Evolutionary conservation across 1,140 invertebrate genomes (phyloP).

Genomic region (Drosophila varians): DNA sequence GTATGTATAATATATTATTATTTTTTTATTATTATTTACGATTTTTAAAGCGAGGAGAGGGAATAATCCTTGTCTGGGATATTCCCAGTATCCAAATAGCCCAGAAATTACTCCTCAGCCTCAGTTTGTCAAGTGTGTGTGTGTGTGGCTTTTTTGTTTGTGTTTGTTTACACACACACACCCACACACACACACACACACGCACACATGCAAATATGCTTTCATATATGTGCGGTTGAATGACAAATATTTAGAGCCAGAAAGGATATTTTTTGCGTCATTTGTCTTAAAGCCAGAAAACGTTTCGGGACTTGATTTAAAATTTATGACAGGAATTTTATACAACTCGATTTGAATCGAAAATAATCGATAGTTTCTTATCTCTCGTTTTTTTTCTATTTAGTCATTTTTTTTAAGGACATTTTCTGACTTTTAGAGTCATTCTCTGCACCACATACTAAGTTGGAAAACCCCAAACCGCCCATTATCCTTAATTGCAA

Average conservation of each 20-base stretch:
- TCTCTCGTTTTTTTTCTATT: too few relatives aligned
- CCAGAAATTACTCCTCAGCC: constrained; percentile 2
- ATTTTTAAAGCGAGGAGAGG: too few relatives aligned
- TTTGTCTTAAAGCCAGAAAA: constrained; percentile 50
- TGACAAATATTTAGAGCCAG: constrained; percentile 14
- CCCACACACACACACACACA: neutral
- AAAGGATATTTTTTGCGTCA: constrained; percentile 32
- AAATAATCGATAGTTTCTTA: too few relatives aligned
- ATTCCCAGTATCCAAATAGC: neutral
- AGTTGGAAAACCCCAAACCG: neutral
- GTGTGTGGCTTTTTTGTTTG: neutral
- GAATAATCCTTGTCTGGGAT: too few relatives aligned
- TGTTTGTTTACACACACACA: constrained; percentile 8
- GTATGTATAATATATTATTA: too few relatives aligned
- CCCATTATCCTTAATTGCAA: neutral
- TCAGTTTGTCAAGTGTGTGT: constrained; percentile 19
- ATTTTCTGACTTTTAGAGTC: too few relatives aligned
- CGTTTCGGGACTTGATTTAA: too few relatives aligned
- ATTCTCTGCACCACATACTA: neutral
- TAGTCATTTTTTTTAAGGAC: neutral
- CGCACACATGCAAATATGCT: too few relatives aligned
- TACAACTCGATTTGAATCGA: constrained; percentile 10
- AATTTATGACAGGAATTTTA: neutral
- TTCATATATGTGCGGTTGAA: constrained; percentile 3
- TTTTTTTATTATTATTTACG: too few relatives aligned